These are phyloP conservation scores for Sceloporus tristichus DNA, from an alignment of 2,113 vertebrate genomes.

Conservation along the genomic window DNA sequence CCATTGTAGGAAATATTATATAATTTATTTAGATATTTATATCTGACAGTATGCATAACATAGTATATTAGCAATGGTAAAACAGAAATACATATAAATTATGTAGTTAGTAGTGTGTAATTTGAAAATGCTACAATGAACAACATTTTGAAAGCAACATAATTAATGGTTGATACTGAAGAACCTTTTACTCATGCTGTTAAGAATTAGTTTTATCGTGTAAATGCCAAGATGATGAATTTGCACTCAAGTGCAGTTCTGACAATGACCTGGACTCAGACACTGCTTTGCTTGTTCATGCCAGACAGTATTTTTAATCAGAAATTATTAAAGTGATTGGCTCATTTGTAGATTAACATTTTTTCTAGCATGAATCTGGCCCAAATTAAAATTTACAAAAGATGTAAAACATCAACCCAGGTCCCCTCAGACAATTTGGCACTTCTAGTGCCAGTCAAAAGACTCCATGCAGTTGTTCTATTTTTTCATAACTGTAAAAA, in stretches of 20 bases:
- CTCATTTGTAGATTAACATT: constrained; percentile 1
- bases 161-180: constrained; percentile 24
- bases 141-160: constrained; percentile 39
- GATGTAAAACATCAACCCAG: not conserved
- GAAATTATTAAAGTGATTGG: not conserved
- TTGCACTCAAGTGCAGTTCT: constrained; percentile 18
- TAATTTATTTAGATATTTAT: constrained; percentile 52
- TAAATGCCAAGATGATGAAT: constrained; percentile 22
- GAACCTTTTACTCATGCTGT: constrained; percentile 30
- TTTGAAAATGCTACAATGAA: constrained; percentile 35
- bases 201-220: not conserved
- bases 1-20: constrained; percentile 43
- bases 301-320: not conserved
- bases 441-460: not conserved
- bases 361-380: not conserved
- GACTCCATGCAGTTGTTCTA: not conserved
- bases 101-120: constrained; percentile 7
- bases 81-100: constrained; percentile 19
- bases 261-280: not conserved
- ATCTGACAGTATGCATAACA: constrained; percentile 38
- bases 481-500: not conserved
- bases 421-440: not conserved
- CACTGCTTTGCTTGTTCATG: constrained; percentile 2
- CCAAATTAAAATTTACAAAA: constrained; percentile 1
- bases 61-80: constrained; percentile 30